Percentiles rank a stretch among this genome's conserved stretches.
Evolutionary conservation across 1,140 invertebrate species (phyloP).

Genomic region (Tetramorium alpestre): DNA sequence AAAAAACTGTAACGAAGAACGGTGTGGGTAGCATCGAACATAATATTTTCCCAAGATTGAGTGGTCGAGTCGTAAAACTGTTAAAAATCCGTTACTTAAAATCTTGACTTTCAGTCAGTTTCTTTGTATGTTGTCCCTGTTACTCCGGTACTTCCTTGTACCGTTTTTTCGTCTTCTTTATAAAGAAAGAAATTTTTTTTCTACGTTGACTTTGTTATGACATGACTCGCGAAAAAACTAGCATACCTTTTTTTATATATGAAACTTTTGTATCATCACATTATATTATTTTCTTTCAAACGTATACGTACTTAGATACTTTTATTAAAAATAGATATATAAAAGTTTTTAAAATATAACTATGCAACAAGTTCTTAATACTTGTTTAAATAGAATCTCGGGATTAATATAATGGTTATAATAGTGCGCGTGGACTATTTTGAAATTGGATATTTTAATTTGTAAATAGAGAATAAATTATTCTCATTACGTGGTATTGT

Average conservation of each 20-base stretch:
- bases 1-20: slow-evolving; percentile 52
- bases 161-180: slow-evolving; percentile 30
- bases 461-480: slow-evolving; percentile 81
- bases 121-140: not conserved
- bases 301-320: too few species aligned
- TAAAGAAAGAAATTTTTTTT: not conserved
- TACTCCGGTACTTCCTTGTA: slow-evolving; percentile 9
- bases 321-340: not conserved
- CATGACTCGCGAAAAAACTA: not conserved
- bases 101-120: slow-evolving; percentile 40
- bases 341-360: not conserved
- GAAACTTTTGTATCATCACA: not conserved
- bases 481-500: slow-evolving; percentile 73
- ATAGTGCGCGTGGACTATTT: slow-evolving; percentile 80
- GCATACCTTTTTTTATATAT: not conserved
- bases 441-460: slow-evolving; percentile 83
- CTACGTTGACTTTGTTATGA: not conserved
- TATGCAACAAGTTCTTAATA: not conserved
- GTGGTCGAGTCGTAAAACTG: slow-evolving; percentile 29
- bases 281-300: not conserved
- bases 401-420: slow-evolving; percentile 78
- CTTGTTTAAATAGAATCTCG: not conserved
- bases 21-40: not conserved
- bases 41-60: slow-evolving; percentile 55
- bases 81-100: slow-evolving; percentile 56